Evolutionary conservation across 2,797 vertebrate genomes (phyloP), one percentile per base, ranked within the genome.

Genomic region (Vespertilio murinus): DNA sequence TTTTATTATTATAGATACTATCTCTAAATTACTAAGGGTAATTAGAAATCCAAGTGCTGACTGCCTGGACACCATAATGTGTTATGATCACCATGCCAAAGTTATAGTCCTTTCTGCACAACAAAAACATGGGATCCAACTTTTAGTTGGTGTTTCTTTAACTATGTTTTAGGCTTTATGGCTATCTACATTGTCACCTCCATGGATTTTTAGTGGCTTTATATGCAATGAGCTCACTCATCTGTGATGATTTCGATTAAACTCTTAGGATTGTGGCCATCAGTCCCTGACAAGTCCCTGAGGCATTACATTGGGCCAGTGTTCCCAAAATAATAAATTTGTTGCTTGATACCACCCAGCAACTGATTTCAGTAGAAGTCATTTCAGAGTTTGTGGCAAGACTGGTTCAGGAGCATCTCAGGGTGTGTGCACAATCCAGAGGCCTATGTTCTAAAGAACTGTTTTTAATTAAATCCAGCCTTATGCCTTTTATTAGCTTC

Each of bases 391-490:
- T 10, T 13, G 23, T 2, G 8, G 6, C 7, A 23, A 11, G n/a
- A 17, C 13, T 70, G 1, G 40, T 17, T 5, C 30, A 52, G 28
- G 52, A 3, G 25, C 23, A 28, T 11, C 56, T 35, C 45, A n/a
- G 77, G n/a, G 49, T 25, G 3, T 12, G 0, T 8, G 3, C 5
- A 17, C 6, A 10, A 47, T 11, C 38, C 28, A 0, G 1, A 8
- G 23, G 28, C 30, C 61, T 61, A 3, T 11, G 84, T 49, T 77
- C 52, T 1, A 7, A 80, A 40, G 22, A 23, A 65, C 28, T 52
- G 4, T 71, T 91, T 88, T 81, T 74, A 74, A 95, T 95, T 49
- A 96, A 95, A 93, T 75, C 54, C 64, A 38, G 49, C 30, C 59
- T 87, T 82, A 18, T 25, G 25, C 28, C 89, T 93, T 74, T 80